Conservation (phyloP, 1,140 invertebrate species). For the Drosophila nigrodunni region DNA sequence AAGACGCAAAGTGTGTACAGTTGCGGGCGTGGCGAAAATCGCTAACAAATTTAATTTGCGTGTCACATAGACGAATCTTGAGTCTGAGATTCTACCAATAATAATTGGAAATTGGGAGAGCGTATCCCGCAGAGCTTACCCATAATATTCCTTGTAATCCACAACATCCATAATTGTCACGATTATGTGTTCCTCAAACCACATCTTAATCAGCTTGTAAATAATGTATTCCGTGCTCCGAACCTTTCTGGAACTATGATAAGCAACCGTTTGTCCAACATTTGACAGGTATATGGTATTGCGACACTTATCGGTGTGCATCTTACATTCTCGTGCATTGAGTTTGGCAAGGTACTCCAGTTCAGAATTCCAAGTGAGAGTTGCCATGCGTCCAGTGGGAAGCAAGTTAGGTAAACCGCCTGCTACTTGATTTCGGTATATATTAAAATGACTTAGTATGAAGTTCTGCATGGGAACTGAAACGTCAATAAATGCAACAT, state of each 20-base stretch:
- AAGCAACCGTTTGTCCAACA: constrained; percentile 53
- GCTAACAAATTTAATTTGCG: no score
- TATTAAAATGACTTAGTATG: constrained; percentile 9
- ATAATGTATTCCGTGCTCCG: neutral
- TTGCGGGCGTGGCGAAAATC: no score
- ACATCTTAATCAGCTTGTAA: constrained; percentile 6
- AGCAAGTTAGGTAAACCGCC: constrained; percentile 18
- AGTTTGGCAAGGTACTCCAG: constrained; percentile 56
- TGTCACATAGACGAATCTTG: no score
- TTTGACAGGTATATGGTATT: constrained; percentile 32
- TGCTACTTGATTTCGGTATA: constrained; percentile 35
- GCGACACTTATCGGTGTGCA: constrained; percentile 47
- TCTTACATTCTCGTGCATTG: constrained; percentile 50
- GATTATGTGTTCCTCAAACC: constrained; percentile 35
- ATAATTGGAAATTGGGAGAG: no score
- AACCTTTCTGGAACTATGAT: neutral
- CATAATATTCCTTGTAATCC: no score
- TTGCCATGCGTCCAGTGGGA: constrained; percentile 58
- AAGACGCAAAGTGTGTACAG: no score
- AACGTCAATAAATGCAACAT: constrained; percentile 23
- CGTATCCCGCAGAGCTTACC: no score
- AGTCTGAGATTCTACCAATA: no score
- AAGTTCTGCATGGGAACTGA: neutral
- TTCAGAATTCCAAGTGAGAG: constrained; percentile 58
- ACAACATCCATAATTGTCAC: no score